Conservation (phyloP, 2,113 vertebrate species). For the Thermophis baileyi region DNA sequence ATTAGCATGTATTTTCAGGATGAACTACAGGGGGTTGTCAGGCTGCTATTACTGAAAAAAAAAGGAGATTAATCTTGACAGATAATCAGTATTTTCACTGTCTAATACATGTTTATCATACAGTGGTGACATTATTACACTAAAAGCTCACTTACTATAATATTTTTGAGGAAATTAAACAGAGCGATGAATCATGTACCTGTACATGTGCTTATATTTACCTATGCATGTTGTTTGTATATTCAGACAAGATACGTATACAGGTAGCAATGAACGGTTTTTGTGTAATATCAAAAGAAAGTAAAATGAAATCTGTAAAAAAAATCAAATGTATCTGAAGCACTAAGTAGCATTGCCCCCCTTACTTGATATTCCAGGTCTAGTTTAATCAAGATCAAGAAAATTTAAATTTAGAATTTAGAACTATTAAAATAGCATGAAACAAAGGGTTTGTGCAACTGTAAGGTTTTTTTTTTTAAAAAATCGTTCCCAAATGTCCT, state of each 20-base stretch:
- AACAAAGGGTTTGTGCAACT: neutral
- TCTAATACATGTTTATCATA: conserved; percentile 74
- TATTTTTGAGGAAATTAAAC: conserved; percentile 74
- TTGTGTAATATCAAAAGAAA: conserved; percentile 47
- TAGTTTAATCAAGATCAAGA: neutral
- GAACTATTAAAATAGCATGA: neutral
- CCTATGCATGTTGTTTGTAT: neutral
- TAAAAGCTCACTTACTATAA: conserved; percentile 75
- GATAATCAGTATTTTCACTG: conserved; percentile 71
- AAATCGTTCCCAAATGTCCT: neutral
- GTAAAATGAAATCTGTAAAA: conserved; percentile 37
- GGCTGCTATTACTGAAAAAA: conserved; percentile 67
- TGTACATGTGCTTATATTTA: neutral
- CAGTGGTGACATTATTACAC: conserved; percentile 70
- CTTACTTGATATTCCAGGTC: neutral
- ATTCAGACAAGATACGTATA: neutral
- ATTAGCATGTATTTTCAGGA: conserved; percentile 64
- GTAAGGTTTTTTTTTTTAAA: neutral
- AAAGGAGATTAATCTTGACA: conserved; percentile 75
- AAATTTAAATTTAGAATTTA: neutral
- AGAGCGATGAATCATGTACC: conserved; percentile 28
- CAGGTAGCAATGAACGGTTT: neutral
- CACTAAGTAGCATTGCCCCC: neutral
- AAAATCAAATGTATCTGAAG: neutral
- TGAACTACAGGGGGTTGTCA: conserved; percentile 70